Evolutionary conservation across 2,797 vertebrate genomes (phyloP), one percentile per base, ranked within the genome.

Genomic region (Clarias pachynema): DNA sequence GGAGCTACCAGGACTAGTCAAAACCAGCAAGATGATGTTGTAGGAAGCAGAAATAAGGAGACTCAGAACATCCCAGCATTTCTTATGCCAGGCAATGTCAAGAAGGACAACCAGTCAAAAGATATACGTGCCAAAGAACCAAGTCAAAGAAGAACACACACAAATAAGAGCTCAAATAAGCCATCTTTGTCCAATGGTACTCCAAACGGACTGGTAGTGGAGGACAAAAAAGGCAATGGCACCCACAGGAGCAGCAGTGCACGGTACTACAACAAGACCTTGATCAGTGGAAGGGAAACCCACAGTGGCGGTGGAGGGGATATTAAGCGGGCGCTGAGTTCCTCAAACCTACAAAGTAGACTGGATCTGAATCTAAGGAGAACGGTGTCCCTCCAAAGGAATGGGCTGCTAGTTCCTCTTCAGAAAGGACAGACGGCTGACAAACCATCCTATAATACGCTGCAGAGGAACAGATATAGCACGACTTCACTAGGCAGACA

Each of bases 251-350:
- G 91, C 4, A 88, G 88, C 81, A 26, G 75, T 78, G 86, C n/a
- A 77, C 91, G 89, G 0, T 83, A 62, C 86, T 26, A 89, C 81
- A 90, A 4, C 65, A 89, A 88, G 0, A 93, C 90, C 77, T 89
- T 91, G 5, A 29, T 89, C 69, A 94, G 92, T 7, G 93, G 91
- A 9, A 91, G 89, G 37, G 89, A 89, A 0, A 86, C 80, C 24
- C 86, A 56, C 37, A 69, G 37, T 34, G 88, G 88, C 0, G 37
- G 20, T 26, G 80, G 57, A 0, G 78, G 89, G 0, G 94, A 96
- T 53, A 93, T 96, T 18, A 93, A 92, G 15, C 94, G 95, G 0
- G 96, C 96, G 0, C 97, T 96, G 91, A 97, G 97, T 92, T 97
- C 96, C n/a, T 93, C 95, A 69, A 96, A 93, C 88, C 94, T 97